Evolutionary conservation across 53 echinoderm and acorn worm species (phyloP), one percentile per base, ranked within the genome.

Genomic region (Crossaster papposus): DNA sequence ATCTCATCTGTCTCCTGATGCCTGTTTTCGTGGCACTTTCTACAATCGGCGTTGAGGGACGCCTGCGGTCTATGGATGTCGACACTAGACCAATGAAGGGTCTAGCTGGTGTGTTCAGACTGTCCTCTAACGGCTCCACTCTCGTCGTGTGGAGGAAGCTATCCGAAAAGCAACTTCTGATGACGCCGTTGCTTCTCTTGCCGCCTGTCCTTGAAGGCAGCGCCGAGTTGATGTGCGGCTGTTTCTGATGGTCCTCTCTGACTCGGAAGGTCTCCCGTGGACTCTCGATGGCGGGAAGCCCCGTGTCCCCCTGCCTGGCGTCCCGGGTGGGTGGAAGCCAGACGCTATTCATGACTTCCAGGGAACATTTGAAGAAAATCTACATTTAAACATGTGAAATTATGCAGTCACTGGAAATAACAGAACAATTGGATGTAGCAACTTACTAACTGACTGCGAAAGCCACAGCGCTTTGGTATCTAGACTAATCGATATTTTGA

Each of bases 131-230:
- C 3, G 72, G 89, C 58, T 80, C 70, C 71, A 76, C 83, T 31
- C 76, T 63, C 14, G 90, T 63, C 14, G 90, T 54, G 64, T 90
- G 82, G 35, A 90, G 76, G 44, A 90, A 90, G 73, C 90, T 90
- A 14, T 90, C 90, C 0, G 83, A 90, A 51, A 82, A 64, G 55
- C 82, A 76, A 54, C 82, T 83, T 18, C 83, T 36, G 31, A 75
- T 54, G 36, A 54, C 38, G 26, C 37, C 72, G 15, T 63, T 22
- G n/a, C 22, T 54, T 18, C 81, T 81, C 28, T 89, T 81, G 68
- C 68, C 17, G 5, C 65, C 65, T 23, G 36, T 72, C 75, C 75
- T 88, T 24, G 77, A 37, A 9, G 79, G 44, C 12, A n/a, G 51
- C 82, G n/a, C 73, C 74, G 36, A 24, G 13, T 51, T 26, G 79